Base-by-base conservation (phyloP, 2,888 invertebrate species). In the Cynaeus angustus region DNA sequence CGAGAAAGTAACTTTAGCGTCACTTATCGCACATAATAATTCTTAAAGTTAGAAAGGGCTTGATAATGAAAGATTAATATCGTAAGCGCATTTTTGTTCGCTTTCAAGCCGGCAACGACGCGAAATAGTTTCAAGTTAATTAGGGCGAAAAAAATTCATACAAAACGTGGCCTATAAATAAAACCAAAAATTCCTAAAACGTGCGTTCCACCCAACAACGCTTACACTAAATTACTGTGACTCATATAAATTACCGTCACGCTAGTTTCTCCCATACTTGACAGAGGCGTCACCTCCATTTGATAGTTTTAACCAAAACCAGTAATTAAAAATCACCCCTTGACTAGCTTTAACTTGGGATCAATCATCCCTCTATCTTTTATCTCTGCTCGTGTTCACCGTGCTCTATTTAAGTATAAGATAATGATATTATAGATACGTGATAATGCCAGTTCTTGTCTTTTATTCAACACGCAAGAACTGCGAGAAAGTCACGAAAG, bases 401-500 rank as follows among this genome's bases (percentile, higher is more conserved):
- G 38, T 56, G 38, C 56, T 56, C 56, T 33, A 52, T 52, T 52
- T 41, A 38, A 56, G 56, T 59, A 46, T 66, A 59, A 59, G 66
- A 66, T 56, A 56, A 66, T 55, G 66, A 66, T 66, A 56, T 52
- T 41, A 64, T 46, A 46, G 46, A 46, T 33, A 59, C 46, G 56
- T 66, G 66, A 66, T 66, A 66, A 37, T 37, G 66, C 30, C 46
- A n/a, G 38, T 12, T 58, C 66, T 66, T 66, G 66, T 66, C 66
- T 66, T 59, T 46, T 46, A 21, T 37, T 48, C 43, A 59, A 68
- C 78, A 78, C 77, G 78, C 78, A 73, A 77, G 66, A 65, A 71
- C 71, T 71, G 68, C 52, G 70, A 75, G 52, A 61, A 56, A 62
- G 77, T 76, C 77, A 77, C 77, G 77, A 77, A 74, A 68, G 43